phyloP scores from a whole-genome alignment of 2,797 vertebrate genomes.

The Acridotheres tristis region DNA sequence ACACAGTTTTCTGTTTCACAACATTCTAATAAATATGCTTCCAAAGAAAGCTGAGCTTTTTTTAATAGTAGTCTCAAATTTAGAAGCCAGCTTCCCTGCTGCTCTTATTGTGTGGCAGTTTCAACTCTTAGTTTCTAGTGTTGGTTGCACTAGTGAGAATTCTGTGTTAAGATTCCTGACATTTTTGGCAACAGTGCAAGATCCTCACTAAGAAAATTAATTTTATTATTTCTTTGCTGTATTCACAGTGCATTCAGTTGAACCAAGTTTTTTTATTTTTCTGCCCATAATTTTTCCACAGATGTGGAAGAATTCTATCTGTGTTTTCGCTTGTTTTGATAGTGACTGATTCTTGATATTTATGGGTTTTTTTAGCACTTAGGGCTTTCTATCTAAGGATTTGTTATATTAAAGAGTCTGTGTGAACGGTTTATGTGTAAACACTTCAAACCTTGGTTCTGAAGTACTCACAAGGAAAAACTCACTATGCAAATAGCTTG shows the following conservation, averaged over 20 bases:
- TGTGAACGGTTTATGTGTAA: not conserved
- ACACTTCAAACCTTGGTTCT: not conserved
- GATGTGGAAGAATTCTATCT: not conserved
- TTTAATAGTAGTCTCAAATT: not conserved
- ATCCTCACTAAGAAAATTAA: not conserved
- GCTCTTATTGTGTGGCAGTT: not conserved
- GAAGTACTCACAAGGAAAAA: not conserved
- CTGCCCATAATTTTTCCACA: not conserved
- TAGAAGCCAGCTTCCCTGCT: not conserved
- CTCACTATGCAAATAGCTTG: not conserved
- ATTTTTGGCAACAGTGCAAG: not conserved
- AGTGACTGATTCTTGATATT: not conserved
- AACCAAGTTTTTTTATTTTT: not conserved
- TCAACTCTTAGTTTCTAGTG: not conserved
- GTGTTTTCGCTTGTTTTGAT: not conserved
- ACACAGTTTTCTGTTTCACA: not conserved
- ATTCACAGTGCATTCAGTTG: not conserved
- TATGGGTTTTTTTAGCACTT: not conserved
- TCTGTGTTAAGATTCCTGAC: not conserved
- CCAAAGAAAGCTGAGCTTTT: not conserved
- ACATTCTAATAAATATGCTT: not conserved
- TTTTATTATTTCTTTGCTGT: not conserved
- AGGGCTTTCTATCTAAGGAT: not conserved
- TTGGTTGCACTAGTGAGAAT: not conserved
- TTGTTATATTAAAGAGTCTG: not conserved